Evolutionary conservation across 2,797 vertebrate species (phyloP).

Genomic region (Todus mexicanus): DNA sequence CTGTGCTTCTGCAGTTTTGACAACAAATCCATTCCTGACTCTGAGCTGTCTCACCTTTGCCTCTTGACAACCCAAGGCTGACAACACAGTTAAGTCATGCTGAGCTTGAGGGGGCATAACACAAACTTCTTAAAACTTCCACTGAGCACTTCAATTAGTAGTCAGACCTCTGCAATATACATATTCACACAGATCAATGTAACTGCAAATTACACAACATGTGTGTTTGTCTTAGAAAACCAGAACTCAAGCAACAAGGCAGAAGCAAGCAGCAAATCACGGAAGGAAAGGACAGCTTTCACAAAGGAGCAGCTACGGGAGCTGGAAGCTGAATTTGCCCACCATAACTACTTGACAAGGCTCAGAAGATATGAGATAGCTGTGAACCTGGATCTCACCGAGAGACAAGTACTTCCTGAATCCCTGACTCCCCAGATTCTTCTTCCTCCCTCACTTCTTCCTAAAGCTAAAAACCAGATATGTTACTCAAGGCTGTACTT

Average conservation of each 20-base stretch:
- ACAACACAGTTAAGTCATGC: neutral
- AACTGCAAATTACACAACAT: neutral
- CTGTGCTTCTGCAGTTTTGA: neutral
- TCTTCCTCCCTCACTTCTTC: neutral
- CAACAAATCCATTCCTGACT: neutral
- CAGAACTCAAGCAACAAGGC: slow-evolving; percentile 79
- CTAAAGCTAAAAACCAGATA: neutral
- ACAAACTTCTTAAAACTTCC: neutral
- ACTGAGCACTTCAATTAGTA: neutral
- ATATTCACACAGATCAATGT: rapidly evolving
- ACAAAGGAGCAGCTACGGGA: slow-evolving; percentile 96
- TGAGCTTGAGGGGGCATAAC: neutral
- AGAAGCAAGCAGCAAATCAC: slow-evolving; percentile 86
- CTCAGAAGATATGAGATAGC: slow-evolving; percentile 97
- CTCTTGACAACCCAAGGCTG: neutral
- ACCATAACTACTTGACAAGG: slow-evolving; percentile 98
- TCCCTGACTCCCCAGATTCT: neutral
- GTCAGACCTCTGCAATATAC: neutral
- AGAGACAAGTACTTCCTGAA: slow-evolving; percentile 85
- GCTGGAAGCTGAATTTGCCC: slow-evolving; percentile 95
- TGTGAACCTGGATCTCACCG: slow-evolving; percentile 96
- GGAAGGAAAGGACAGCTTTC: slow-evolving; percentile 96
- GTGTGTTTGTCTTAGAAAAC: slow-evolving; percentile 75
- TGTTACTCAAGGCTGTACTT: neutral
- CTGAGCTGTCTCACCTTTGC: neutral